phyloP scores from a whole-genome alignment of 2,113 vertebrate genomes.

The Microcebus tavaratra region DNA sequence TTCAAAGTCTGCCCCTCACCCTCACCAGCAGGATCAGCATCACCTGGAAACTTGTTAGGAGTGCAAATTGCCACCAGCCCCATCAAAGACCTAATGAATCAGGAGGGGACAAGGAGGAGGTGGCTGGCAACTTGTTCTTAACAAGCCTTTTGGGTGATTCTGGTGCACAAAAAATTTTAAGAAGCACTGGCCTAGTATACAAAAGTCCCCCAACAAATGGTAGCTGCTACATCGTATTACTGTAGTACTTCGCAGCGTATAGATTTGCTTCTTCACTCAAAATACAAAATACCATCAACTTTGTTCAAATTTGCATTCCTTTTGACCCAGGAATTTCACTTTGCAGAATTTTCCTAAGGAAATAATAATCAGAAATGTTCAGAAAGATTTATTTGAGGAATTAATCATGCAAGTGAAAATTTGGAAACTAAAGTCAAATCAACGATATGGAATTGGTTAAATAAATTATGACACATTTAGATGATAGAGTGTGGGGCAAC shows the following conservation, averaged over 20 bases:
- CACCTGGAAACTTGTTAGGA: neutral
- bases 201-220: neutral
- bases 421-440: constrained; percentile 3
- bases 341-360: neutral
- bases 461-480: neutral
- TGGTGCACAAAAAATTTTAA: neutral
- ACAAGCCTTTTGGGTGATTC: neutral
- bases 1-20: neutral
- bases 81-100: neutral
- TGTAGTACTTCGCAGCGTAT: neutral
- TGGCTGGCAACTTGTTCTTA: neutral
- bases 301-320: neutral
- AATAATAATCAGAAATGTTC: neutral
- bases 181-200: neutral
- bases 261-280: neutral
- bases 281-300: neutral
- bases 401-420: neutral
- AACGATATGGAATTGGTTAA: neutral
- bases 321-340: neutral
- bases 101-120: neutral
- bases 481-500: neutral
- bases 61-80: neutral
- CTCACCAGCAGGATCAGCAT: neutral
- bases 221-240: neutral
- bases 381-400: neutral